These are phyloP conservation scores for Drosophila kuntzei DNA, from an alignment of 2,888 invertebrate species.

Conservation along the genomic window DNA sequence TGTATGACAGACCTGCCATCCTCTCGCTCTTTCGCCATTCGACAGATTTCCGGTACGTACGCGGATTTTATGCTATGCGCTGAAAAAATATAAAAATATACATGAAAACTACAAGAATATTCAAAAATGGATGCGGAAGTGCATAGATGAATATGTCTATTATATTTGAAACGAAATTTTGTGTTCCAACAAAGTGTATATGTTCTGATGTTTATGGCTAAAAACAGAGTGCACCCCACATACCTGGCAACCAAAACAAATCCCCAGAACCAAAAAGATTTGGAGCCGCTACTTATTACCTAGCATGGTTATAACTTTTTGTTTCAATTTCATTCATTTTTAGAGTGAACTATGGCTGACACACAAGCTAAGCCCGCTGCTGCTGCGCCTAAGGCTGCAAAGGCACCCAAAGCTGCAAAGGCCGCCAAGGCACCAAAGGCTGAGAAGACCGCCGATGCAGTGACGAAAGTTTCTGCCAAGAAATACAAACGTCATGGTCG, in stretches of 20 bases:
- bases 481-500: conserved; percentile 90
- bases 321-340: conserved; percentile 11
- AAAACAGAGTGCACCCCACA: conserved; percentile 9
- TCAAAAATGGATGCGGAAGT: conserved; percentile 47
- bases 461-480: conserved; percentile 78
- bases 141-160: conserved; percentile 25
- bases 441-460: conserved; percentile 78
- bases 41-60: conserved; percentile 86
- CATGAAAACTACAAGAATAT: conserved; percentile 33
- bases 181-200: conserved; percentile 2
- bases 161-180: conserved; percentile 12
- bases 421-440: conserved; percentile 79
- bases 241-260: conserved; percentile 61
- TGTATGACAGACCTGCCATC: conserved; percentile 54
- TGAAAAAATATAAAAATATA: conserved; percentile 59
- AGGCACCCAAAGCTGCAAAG: conserved; percentile 81
- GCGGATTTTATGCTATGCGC: conserved; percentile 70
- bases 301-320: conserved; percentile 3
- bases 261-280: conserved; percentile 6
- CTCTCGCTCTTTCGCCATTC: conserved; percentile 85
- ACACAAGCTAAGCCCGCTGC: conserved; percentile 84
- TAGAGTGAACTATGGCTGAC: conserved; percentile 85
- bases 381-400: conserved; percentile 72
- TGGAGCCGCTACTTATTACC: conserved; percentile 2
- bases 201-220: conserved; percentile 78